These are phyloP conservation scores for Stictonetta naevosa DNA, from an alignment of 2,113 vertebrate species.

Conservation along the genomic window DNA sequence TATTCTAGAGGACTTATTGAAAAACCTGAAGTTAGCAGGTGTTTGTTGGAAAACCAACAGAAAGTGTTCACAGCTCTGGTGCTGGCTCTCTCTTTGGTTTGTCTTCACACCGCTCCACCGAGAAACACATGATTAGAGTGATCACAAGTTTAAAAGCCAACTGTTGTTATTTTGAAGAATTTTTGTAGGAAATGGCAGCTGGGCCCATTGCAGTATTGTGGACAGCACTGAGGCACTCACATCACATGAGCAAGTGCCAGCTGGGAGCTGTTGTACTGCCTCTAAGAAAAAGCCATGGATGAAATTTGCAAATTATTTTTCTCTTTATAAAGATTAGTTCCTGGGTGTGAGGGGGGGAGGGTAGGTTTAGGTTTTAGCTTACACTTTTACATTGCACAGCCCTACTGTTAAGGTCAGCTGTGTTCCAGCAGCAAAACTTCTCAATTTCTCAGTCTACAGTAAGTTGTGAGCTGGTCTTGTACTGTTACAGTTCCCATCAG, in stretches of 20 bases:
- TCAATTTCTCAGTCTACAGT: not conserved
- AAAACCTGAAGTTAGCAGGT: not conserved
- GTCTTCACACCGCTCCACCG: not conserved
- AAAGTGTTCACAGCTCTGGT: not conserved
- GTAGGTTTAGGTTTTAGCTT: not conserved
- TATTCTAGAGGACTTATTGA: not conserved
- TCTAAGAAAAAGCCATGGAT: not conserved
- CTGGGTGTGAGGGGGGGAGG: accelerated
- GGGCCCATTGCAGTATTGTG: not conserved
- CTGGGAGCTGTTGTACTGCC: not conserved
- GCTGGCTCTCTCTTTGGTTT: not conserved
- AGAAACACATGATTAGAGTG: not conserved
- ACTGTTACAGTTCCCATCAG: not conserved
- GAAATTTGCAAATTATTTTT: not conserved
- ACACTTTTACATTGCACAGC: accelerated
- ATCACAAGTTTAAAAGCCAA: not conserved
- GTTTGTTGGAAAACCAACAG: not conserved
- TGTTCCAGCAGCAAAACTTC: not conserved
- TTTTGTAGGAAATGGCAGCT: not conserved
- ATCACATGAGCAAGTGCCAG: not conserved
- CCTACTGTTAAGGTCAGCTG: not conserved
- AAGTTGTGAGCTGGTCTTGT: not conserved
- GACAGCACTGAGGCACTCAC: not conserved
- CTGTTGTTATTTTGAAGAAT: not conserved
- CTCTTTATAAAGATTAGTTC: not conserved